Evolutionary conservation across 1,140 invertebrate genomes (phyloP).

Genomic region (Procambarus clarkii): DNA sequence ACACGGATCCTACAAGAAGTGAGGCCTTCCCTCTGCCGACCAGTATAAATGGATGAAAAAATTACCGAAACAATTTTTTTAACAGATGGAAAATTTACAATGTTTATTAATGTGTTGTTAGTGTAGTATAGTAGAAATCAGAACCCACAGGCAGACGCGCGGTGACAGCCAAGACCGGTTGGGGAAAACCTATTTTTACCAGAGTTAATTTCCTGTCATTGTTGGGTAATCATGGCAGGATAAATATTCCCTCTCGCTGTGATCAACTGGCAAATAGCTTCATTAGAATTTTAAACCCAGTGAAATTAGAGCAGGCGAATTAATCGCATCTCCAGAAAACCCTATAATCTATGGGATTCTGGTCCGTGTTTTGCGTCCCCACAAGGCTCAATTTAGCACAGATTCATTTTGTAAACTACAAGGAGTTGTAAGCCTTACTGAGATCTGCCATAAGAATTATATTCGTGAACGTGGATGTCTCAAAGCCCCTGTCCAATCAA

Average conservation of each 20-base stretch:
- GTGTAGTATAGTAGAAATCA: too few relatives aligned
- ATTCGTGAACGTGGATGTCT: constrained; percentile 15
- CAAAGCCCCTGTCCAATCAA: constrained; percentile 66
- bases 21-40: too few relatives aligned
- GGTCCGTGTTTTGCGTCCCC: neutral
- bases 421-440: constrained; percentile 11
- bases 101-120: too few relatives aligned
- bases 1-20: too few relatives aligned
- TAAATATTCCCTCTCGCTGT: constrained; percentile 54
- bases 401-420: neutral
- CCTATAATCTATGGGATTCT: neutral
- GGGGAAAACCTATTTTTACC: constrained; percentile 39
- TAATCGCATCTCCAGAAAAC: constrained; percentile 47
- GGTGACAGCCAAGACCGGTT: constrained; percentile 3
- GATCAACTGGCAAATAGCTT: constrained; percentile 61
- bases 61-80: too few relatives aligned
- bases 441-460: neutral
- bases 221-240: constrained; percentile 60
- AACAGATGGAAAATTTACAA: too few relatives aligned
- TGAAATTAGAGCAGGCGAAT: constrained; percentile 67
- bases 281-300: constrained; percentile 69
- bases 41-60: too few relatives aligned
- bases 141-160: too few relatives aligned
- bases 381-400: constrained; percentile 10
- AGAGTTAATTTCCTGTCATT: constrained; percentile 51